Percentiles rank a stretch among this genome's conserved stretches.
These are phyloP conservation scores for Aspidoscelis tigris DNA, from an alignment of 2,113 vertebrate species.

Conservation along the genomic window DNA sequence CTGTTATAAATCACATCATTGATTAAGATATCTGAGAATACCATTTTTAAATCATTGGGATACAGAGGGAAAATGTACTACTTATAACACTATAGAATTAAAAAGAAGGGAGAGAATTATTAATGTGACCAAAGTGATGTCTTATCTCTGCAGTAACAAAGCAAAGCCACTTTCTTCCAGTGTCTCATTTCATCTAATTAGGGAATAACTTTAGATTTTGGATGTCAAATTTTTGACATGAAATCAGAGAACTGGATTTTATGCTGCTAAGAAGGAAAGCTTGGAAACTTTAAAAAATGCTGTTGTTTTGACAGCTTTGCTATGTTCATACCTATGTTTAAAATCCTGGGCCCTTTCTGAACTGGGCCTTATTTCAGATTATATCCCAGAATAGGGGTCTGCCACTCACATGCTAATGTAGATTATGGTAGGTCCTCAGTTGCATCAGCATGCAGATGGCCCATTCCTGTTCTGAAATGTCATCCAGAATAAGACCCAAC, in stretches of 20 bases:
- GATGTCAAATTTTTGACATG: constrained; percentile 27
- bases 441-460: too few species aligned
- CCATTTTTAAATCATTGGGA: not conserved
- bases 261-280: constrained; percentile 53
- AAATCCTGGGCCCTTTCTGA: too few species aligned
- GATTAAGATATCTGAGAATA: not conserved
- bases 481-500: too few species aligned
- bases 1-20: too few species aligned
- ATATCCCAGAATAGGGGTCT: too few species aligned
- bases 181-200: constrained; percentile 15
- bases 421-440: too few species aligned
- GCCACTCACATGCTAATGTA: too few species aligned
- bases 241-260: constrained; percentile 33
- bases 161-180: constrained; percentile 33
- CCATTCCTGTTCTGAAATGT: too few species aligned
- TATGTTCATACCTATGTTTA: too few species aligned
- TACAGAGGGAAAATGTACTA: not conserved
- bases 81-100: constrained; percentile 8
- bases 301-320: constrained; percentile 40
- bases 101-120: not conserved
- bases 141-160: constrained; percentile 5
- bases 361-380: too few species aligned
- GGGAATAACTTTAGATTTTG: fast-evolving
- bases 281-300: constrained; percentile 22
- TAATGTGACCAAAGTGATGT: constrained; percentile 8